Base-by-base conservation (phyloP, 2,797 vertebrate genomes). In the Notoglanidium macrostoma region DNA sequence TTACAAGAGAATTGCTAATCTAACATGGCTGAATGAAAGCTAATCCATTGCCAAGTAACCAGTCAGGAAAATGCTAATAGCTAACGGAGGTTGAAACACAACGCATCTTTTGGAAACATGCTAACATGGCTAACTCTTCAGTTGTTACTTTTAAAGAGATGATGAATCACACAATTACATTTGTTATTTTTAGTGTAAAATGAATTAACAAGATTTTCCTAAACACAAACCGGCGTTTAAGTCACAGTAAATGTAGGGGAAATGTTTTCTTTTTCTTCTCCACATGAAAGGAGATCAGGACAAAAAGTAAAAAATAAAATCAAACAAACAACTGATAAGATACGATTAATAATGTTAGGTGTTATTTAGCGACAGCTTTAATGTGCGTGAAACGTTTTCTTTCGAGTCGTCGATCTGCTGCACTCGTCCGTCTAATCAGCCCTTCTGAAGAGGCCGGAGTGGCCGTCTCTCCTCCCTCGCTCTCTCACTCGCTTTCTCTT, bases 181-280 rank as follows among this genome's bases (percentile, higher is more conserved):
- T 40, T 21, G 32, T 73, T 46, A 23, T 12, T 40, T 72, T 26
- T 73, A 12, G 70, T 12, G 8, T 12, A 11, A 46, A 46, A 26
- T 5, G 0, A 44, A 11, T 44, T 44, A 21, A 23, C 89, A 85
- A 83, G 91, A 92, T 83, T 88, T 89, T 82, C 91, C 93, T 93
- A 94, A 95, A 95, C 95, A 95, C 68, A 70, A 40, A 40, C 35
- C 86, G 87, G 90, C 93, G 95, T 95, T 95, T 93, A 95, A 94
- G 93, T 91, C 88, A 86, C 87, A 89, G 92, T 91, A 90, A 94
- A 90, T 85, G 83, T 77, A 76, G 1, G 2, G 10, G 2, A 40
- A 21, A 10, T 83, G 70, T 51, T 88, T 85, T 81, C 79, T 73
- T 72, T 83, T 81, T 87, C 68, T 87, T 88, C 84, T 84, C 90